phyloP scores from a whole-genome alignment of 2,797 vertebrate genomes.

The Silurus aristotelis region DNA sequence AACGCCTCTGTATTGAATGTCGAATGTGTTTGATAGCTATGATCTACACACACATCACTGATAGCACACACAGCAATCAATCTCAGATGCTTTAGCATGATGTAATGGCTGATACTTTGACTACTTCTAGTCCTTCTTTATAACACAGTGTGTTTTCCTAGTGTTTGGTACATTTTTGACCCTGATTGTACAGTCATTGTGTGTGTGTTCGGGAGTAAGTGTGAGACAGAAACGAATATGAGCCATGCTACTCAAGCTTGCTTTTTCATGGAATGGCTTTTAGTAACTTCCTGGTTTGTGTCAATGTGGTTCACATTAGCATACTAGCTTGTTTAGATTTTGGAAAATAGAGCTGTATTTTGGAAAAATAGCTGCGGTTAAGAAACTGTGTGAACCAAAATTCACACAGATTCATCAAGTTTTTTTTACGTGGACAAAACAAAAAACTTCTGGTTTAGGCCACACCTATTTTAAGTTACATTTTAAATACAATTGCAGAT shows the following conservation, averaged over 20 bases:
- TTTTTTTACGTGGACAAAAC: not conserved
- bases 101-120: no score
- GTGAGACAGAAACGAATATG: not conserved
- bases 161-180: not conserved
- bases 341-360: not conserved
- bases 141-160: not conserved
- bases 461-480: not conserved
- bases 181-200: not conserved
- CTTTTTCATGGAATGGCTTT: not conserved
- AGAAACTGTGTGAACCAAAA: not conserved
- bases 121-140: not conserved
- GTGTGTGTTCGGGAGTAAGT: slow-evolving; percentile 13
- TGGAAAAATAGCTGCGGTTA: not conserved
- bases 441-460: not conserved
- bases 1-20: not conserved
- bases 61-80: not conserved
- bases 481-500: not conserved
- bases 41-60: not conserved
- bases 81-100: not conserved
- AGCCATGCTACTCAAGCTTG: not conserved
- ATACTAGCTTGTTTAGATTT: not conserved
- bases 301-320: not conserved
- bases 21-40: no score
- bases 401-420: not conserved
- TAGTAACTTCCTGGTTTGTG: not conserved